Conservation (phyloP, 2,113 vertebrate species). For the Eudyptes chrysolophus region DNA sequence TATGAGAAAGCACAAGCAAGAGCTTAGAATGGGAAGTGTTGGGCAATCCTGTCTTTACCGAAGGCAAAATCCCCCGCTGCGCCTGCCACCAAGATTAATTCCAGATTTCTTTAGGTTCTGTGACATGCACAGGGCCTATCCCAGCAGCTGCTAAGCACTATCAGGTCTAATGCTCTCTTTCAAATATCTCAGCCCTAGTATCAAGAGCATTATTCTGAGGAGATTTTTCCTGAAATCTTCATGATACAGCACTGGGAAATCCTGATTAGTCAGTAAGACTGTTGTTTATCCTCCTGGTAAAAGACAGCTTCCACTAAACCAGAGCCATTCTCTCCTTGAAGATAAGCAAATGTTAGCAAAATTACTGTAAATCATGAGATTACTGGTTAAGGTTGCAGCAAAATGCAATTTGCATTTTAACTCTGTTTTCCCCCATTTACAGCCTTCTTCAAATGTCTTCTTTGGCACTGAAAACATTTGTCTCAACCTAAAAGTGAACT, state of each 20-base stretch:
- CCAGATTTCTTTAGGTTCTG: conserved; percentile 43
- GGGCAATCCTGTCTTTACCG: conserved; percentile 36
- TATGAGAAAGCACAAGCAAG: conserved; percentile 33
- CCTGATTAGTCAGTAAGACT: not conserved
- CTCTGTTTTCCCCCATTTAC: conserved; percentile 18
- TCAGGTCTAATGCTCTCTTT: not conserved
- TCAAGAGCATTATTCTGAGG: not conserved
- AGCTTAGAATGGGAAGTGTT: conserved; percentile 34
- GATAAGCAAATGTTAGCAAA: conserved; percentile 50
- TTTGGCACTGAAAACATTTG: conserved; percentile 54
- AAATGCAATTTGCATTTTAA: conserved; percentile 44
- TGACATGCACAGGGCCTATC: not conserved
- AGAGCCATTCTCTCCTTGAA: not conserved
- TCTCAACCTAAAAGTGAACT: conserved; percentile 61
- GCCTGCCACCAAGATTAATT: conserved; percentile 42
- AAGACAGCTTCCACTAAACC: not conserved
- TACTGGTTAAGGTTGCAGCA: conserved; percentile 21
- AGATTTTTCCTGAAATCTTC: not conserved
- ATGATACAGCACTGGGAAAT: not conserved
- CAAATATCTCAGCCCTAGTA: not conserved
- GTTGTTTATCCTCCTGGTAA: conserved; percentile 41
- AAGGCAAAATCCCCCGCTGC: not conserved
- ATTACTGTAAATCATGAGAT: conserved; percentile 9
- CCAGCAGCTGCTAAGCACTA: not conserved
- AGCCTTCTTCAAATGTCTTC: conserved; percentile 28